phyloP scores from a whole-genome alignment of 2,797 vertebrate genomes.

The Halcyon badia region DNA sequence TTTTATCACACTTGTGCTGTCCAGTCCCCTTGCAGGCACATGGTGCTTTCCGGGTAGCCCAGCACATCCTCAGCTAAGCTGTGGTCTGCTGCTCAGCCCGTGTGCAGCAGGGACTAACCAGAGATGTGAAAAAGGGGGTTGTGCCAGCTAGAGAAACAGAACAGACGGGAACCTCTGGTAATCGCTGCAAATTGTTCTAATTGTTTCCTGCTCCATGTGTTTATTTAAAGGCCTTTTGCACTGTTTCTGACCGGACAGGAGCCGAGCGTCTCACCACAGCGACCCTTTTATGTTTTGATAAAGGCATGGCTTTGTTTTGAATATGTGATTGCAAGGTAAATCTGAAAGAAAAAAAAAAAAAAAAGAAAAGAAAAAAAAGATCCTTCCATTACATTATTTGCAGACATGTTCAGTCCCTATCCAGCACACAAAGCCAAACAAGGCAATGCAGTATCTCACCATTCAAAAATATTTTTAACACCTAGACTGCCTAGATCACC shows the following conservation, averaged over 20 bases:
- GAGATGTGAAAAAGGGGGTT: neutral
- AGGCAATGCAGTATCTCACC: neutral
- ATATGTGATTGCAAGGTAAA: neutral
- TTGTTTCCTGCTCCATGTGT: slow-evolving; percentile 23
- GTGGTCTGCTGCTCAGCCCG: neutral
- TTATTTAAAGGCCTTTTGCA: slow-evolving; percentile 42
- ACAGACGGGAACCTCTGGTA: slow-evolving; percentile 36
- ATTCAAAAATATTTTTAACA: neutral
- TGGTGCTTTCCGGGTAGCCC: rapidly evolving
- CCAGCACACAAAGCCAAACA: neutral
- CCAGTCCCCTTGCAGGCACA: neutral
- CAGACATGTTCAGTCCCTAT: neutral
- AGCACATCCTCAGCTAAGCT: neutral
- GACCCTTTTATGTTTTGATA: neutral
- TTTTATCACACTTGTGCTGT: neutral
- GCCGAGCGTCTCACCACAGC: neutral
- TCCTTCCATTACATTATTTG: neutral
- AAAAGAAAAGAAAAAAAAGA: too few relatives aligned
- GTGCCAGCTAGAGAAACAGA: slow-evolving; percentile 37
- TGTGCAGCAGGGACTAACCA: neutral
- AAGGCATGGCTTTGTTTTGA: neutral
- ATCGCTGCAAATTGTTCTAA: slow-evolving; percentile 32
- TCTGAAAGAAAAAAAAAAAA: neutral
- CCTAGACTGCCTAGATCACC: neutral
- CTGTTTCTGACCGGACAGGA: neutral